Conservation (phyloP, 2,113 vertebrate genomes). For the Craseonycteris thonglongyai region DNA sequence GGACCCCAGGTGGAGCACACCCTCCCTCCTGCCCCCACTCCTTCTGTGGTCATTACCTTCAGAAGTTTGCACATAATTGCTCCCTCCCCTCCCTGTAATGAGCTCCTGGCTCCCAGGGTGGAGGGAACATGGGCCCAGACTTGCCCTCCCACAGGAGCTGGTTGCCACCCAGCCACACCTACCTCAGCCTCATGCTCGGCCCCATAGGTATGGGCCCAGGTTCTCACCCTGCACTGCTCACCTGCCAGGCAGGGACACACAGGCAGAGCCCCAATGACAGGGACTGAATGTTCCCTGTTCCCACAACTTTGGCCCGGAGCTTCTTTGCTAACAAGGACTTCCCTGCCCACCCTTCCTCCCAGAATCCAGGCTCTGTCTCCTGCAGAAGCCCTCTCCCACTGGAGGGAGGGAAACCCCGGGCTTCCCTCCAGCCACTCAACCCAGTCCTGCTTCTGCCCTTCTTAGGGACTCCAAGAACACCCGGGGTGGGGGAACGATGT, state of each 20-base stretch:
- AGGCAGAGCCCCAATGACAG: too few relatives aligned
- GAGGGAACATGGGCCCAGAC: constrained; percentile 33
- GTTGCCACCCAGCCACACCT: neutral
- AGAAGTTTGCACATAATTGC: constrained; percentile 49
- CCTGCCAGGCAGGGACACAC: neutral
- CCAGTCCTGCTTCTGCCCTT: neutral
- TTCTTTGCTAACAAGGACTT: neutral
- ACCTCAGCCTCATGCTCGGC: neutral
- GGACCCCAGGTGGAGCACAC: neutral
- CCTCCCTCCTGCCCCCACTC: neutral
- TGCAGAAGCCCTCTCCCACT: neutral
- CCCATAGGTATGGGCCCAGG: constrained; percentile 9
- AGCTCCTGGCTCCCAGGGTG: constrained; percentile 40
- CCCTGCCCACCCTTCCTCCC: neutral
- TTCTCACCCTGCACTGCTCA: neutral
- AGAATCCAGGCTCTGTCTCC: neutral
- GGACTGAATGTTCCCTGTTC: neutral
- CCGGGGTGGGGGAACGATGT: too few relatives aligned
- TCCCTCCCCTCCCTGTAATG: constrained; percentile 56
- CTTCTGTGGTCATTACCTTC: neutral
- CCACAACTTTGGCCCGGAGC: neutral
- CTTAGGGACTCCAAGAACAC: neutral
- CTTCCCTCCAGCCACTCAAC: neutral
- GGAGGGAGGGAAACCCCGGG: too few relatives aligned
- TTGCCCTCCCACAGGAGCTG: constrained; percentile 25